Conservation (phyloP, 2,797 vertebrate species). For the Fundulus diaphanus region DNA sequence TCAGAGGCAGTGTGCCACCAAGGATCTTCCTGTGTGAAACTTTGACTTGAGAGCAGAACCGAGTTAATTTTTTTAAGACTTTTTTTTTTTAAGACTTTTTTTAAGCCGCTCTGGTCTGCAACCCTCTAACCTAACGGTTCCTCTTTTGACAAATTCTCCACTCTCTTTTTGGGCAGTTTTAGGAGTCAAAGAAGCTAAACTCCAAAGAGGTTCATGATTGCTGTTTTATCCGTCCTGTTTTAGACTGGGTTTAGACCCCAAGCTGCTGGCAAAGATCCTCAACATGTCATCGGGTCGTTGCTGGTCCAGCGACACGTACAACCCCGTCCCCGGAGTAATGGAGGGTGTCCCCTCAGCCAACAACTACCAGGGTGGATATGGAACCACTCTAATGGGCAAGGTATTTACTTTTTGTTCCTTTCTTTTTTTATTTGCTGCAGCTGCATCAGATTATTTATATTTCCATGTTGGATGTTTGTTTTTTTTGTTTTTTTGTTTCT, state of each 20-base stretch:
- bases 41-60: no score
- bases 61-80: no score
- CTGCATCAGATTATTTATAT: background rate
- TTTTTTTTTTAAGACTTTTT: no score
- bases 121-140: no score
- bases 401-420: constrained; percentile 60
- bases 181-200: background rate
- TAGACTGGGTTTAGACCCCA: constrained; percentile 95
- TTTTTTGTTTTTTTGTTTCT: background rate
- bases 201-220: constrained; percentile 12
- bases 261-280: constrained; percentile 90
- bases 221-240: constrained; percentile 77
- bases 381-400: constrained; percentile 94
- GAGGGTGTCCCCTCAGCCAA: constrained; percentile 92
- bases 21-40: background rate
- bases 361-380: constrained; percentile 96
- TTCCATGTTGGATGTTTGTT: background rate
- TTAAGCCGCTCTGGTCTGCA: no score
- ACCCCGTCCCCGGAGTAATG: constrained; percentile 94
- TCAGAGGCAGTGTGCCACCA: no score
- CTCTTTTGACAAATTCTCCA: background rate
- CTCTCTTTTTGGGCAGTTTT: background rate
- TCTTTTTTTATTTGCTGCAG: background rate
- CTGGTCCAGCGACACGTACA: constrained; percentile 94
- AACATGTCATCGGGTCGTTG: constrained; percentile 97